A percentile compares a stretch with the other conserved stretches of the same genome.
phyloP scores from a whole-genome alignment of 53 echinoderm and acorn worm genomes.

The Paelopatides confundens region DNA sequence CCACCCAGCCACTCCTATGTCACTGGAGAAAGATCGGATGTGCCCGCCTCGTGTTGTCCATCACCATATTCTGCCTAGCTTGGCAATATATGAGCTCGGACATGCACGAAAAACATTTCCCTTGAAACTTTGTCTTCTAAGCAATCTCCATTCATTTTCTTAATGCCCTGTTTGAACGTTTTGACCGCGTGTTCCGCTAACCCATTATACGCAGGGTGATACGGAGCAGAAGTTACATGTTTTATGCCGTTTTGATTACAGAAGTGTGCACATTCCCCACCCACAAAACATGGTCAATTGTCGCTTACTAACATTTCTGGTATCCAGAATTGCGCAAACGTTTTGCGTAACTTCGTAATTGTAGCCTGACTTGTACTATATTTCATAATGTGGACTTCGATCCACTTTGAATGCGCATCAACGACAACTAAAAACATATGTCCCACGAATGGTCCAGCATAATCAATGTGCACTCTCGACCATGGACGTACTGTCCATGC shows the following conservation, averaged over 20 bases:
- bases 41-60: no score
- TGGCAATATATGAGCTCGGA: no score
- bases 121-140: background rate
- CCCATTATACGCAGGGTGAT: slow-evolving; percentile 7
- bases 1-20: no score
- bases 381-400: background rate
- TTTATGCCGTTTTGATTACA: background rate
- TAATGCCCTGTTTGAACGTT: slow-evolving; percentile 18
- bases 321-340: background rate
- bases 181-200: slow-evolving; percentile 9
- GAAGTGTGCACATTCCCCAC: background rate
- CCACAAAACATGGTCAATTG: background rate
- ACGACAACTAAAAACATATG: slow-evolving; percentile 23
- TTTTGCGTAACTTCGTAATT: background rate
- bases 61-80: no score
- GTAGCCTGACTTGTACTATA: background rate
- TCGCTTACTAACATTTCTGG: slow-evolving; percentile 1
- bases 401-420: slow-evolving; percentile 19
- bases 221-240: background rate
- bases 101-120: no score
- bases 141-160: background rate
- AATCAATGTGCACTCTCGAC: background rate
- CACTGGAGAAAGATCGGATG: no score
- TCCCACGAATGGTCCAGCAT: slow-evolving; percentile 46
- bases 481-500: slow-evolving; percentile 13